A percentile compares a stretch with the other conserved stretches of the same genome.
Evolutionary conservation across 2,888 invertebrate species (phyloP).

Genomic region (Xanthorhoe designata): DNA sequence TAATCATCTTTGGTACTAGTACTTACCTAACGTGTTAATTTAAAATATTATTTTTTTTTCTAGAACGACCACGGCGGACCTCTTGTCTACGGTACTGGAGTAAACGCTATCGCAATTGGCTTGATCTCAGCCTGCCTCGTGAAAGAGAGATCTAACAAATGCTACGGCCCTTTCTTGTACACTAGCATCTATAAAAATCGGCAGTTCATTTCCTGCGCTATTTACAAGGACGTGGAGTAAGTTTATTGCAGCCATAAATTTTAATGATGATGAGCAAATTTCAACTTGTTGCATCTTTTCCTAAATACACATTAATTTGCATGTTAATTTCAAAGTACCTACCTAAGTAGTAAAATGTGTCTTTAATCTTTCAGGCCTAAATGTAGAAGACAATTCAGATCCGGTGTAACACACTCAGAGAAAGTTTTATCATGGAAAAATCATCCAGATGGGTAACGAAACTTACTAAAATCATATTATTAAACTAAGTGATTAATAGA

Average conservation of each 20-base stretch:
- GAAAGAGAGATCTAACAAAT: conserved; percentile 71
- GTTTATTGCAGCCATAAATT: conserved; percentile 36
- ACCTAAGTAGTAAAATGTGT: background rate
- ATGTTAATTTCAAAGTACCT: too few relatives aligned
- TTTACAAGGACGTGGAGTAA: conserved; percentile 74
- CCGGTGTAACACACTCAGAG: conserved; percentile 70
- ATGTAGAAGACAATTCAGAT: conserved; percentile 73
- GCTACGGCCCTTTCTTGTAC: conserved; percentile 76
- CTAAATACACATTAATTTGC: too few relatives aligned
- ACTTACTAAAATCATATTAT: too few relatives aligned
- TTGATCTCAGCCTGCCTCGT: conserved; percentile 75
- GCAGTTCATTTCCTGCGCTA: conserved; percentile 73
- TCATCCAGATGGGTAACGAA: conserved; percentile 71
- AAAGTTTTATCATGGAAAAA: conserved; percentile 67
- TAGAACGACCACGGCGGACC: conserved; percentile 80
- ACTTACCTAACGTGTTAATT: too few relatives aligned
- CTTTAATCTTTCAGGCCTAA: conserved; percentile 58
- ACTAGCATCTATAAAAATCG: conserved; percentile 75
- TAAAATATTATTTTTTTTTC: background rate
- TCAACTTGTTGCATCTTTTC: too few relatives aligned
- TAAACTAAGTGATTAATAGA: too few relatives aligned
- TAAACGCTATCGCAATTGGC: conserved; percentile 68
- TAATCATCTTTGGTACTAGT: too few relatives aligned
- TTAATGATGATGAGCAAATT: background rate
- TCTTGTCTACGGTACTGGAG: conserved; percentile 66